A percentile compares a stretch with the other conserved stretches of the same genome.
Conservation (phyloP, 2,888 invertebrate genomes). For the Eristalis intricaria region DNA sequence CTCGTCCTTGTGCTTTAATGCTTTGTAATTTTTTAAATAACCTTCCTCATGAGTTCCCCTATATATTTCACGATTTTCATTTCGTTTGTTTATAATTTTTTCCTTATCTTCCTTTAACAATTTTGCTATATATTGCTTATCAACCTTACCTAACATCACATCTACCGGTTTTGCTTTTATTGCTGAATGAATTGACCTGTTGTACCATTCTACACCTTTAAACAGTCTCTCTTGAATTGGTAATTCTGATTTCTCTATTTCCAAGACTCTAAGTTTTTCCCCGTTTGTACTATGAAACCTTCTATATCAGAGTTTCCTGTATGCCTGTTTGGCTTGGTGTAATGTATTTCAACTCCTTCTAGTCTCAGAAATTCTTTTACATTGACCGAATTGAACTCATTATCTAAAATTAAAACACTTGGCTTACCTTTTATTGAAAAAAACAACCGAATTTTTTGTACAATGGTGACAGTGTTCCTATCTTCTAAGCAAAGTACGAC, state of each 20-base stretch:
- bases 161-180: slow-evolving; percentile 6
- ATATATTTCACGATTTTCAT: no score
- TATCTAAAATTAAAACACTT: neutral
- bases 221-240: slow-evolving; percentile 25
- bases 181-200: slow-evolving; percentile 4
- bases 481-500: no score
- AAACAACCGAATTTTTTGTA: no score
- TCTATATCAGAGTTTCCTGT: no score
- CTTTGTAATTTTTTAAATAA: slow-evolving; percentile 34
- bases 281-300: neutral
- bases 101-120: neutral
- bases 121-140: slow-evolving; percentile 13
- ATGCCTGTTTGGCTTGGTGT: no score
- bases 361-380: no score
- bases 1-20: slow-evolving; percentile 35
- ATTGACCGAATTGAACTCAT: slow-evolving; percentile 2
- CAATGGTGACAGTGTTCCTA: no score
- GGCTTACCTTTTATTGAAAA: no score
- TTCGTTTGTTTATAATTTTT: no score
- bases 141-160: neutral
- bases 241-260: slow-evolving; percentile 20
- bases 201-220: slow-evolving; percentile 36
- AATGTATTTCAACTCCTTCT: no score
- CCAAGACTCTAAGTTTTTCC: slow-evolving; percentile 27
- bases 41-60: no score